phyloP scores from a whole-genome alignment of 1,140 invertebrate species.

The Drosophila sp. region DNA sequence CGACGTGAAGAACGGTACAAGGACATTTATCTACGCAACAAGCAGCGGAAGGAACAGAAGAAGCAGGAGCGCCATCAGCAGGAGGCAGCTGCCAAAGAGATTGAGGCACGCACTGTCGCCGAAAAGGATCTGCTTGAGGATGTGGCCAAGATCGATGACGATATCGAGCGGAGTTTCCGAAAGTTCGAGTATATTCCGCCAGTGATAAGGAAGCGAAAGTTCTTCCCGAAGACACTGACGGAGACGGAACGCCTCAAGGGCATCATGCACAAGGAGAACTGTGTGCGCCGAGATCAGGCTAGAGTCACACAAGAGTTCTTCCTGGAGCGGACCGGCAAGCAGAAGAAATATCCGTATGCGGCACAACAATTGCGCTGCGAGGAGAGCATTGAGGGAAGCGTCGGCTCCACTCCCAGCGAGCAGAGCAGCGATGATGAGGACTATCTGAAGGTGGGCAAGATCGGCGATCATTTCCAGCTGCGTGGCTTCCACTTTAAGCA shows the following conservation, averaged over 20 bases:
- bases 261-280: slow-evolving; percentile 66
- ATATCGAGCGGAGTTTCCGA: slow-evolving; percentile 65
- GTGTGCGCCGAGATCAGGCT: slow-evolving; percentile 60
- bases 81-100: slow-evolving; percentile 45
- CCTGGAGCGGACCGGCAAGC: slow-evolving; percentile 54
- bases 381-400: slow-evolving; percentile 51
- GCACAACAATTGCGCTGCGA: slow-evolving; percentile 60
- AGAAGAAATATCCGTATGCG: slow-evolving; percentile 62
- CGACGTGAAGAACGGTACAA: slow-evolving; percentile 69
- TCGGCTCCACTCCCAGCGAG: slow-evolving; percentile 63
- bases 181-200: slow-evolving; percentile 66
- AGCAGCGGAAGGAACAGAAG: slow-evolving; percentile 31
- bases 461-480: slow-evolving; percentile 65
- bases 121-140: slow-evolving; percentile 57
- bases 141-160: slow-evolving; percentile 67
- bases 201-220: slow-evolving; percentile 50
- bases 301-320: slow-evolving; percentile 64
- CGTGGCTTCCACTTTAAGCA: slow-evolving; percentile 80
- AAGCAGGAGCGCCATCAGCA: slow-evolving; percentile 24
- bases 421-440: slow-evolving; percentile 80
- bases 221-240: slow-evolving; percentile 71
- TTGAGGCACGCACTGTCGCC: slow-evolving; percentile 57
- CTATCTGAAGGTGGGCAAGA: slow-evolving; percentile 73
- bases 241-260: slow-evolving; percentile 72
- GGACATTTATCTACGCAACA: slow-evolving; percentile 67